Conservation (phyloP, 2,113 vertebrate species). For the Chaetodon trifascialis region DNA sequence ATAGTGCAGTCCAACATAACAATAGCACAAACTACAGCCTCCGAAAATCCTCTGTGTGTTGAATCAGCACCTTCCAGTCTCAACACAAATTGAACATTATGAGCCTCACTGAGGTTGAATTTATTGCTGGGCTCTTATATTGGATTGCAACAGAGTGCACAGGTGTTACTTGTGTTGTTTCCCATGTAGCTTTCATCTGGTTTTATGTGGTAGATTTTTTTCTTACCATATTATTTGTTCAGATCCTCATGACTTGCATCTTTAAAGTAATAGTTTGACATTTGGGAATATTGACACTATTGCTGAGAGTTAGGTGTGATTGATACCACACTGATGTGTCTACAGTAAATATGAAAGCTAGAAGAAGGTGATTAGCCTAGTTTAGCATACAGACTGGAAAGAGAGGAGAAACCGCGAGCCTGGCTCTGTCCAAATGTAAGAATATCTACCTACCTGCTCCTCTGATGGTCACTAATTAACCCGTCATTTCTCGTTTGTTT, state of each 20-base stretch:
- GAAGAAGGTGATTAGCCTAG: not conserved
- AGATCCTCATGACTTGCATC: not conserved
- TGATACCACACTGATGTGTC: not conserved
- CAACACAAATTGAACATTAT: conserved; percentile 61
- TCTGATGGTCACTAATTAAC: no score
- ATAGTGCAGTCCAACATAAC: conserved; percentile 32
- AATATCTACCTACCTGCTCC: not conserved
- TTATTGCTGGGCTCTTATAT: conserved; percentile 47
- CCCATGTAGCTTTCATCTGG: not conserved
- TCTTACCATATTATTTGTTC: not conserved
- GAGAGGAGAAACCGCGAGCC: not conserved
- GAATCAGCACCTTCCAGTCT: conserved; percentile 57
- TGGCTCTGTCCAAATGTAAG: not conserved
- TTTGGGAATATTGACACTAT: not conserved
- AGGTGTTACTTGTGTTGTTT: conserved; percentile 33
- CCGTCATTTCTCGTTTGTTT: no score
- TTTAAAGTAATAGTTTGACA: not conserved
- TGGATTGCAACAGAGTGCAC: conserved; percentile 23
- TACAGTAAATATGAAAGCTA: not conserved
- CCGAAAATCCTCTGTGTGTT: conserved; percentile 48
- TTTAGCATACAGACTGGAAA: not conserved
- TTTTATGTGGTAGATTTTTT: not conserved
- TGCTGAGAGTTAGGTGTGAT: not conserved
- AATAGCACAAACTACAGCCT: conserved; percentile 37
- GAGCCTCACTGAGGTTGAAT: conserved; percentile 43